phyloP scores from a whole-genome alignment of 2,113 vertebrate genomes.

The Geococcyx californianus region DNA sequence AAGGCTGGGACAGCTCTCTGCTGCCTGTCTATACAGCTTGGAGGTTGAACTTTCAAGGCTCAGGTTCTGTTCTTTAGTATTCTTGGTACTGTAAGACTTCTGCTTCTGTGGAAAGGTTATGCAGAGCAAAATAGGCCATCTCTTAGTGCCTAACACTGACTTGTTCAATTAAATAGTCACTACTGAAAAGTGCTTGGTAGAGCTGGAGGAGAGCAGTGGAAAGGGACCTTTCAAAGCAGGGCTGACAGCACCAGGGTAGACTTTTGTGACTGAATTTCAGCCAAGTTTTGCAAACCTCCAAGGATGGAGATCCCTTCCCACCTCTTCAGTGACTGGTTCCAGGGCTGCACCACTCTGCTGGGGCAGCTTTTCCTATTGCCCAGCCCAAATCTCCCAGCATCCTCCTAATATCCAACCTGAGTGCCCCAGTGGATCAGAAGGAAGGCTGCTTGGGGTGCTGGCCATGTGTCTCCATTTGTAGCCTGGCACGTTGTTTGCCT shows the following conservation, averaged over 20 bases:
- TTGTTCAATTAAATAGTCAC: neutral
- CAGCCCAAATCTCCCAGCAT: fast-evolving
- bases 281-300: neutral
- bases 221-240: neutral
- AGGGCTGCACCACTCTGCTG: neutral
- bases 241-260: neutral
- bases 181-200: neutral
- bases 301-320: neutral
- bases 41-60: neutral
- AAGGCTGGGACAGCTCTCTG: no score
- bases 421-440: neutral
- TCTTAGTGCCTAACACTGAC: neutral
- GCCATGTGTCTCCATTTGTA: neutral
- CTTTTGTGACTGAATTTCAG: neutral
- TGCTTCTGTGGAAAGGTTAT: neutral
- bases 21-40: neutral
- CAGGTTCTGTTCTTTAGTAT: neutral
- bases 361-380: neutral
- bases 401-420: neutral
- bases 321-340: neutral
- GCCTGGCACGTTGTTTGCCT: neutral
- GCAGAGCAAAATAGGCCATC: neutral
- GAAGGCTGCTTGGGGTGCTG: neutral
- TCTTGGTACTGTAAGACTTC: neutral
- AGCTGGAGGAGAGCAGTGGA: neutral